Evolutionary conservation across 2,888 invertebrate genomes (phyloP).

Genomic region (Hoplodrina ambigua): DNA sequence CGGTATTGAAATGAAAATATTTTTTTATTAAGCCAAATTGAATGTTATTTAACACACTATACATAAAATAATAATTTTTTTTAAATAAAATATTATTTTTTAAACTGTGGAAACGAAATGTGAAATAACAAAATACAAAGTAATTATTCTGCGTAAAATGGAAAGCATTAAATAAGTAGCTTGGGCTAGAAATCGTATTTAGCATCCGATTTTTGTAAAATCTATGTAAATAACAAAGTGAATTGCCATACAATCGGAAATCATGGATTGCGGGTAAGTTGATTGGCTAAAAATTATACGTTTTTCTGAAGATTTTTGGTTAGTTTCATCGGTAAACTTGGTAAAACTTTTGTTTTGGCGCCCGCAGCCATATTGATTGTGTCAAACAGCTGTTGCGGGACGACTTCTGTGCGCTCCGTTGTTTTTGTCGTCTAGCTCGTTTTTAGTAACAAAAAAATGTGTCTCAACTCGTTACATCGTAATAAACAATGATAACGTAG

Average conservation of each 20-base stretch:
- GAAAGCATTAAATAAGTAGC: conserved; percentile 50
- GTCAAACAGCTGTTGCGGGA: conserved; percentile 86
- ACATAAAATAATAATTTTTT: not conserved
- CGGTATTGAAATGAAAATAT: not conserved
- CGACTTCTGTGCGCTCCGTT: conserved; percentile 75
- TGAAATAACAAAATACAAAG: not conserved
- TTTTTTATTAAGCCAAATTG: not conserved
- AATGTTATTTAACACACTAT: not conserved
- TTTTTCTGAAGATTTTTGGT: conserved; percentile 18
- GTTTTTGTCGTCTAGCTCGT: conserved; percentile 72
- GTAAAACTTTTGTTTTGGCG: conserved; percentile 84
- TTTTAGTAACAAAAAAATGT: conserved; percentile 74
- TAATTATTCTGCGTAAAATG: conserved; percentile 33
- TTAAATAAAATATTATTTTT: too few relatives aligned
- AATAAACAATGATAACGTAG: conserved; percentile 73
- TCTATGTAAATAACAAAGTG: conserved; percentile 17
- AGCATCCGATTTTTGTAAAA: conserved; percentile 31
- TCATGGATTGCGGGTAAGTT: conserved; percentile 80
- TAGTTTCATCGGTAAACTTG: conserved; percentile 29
- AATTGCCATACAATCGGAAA: conserved; percentile 33
- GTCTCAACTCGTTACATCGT: conserved; percentile 59
- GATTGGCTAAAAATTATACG: not conserved
- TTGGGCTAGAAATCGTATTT: conserved; percentile 37
- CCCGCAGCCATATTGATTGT: conserved; percentile 88
- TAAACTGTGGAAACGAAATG: not conserved